Evolutionary conservation across 2,888 invertebrate species (phyloP).

Genomic region (Lycophotia porphyrea): DNA sequence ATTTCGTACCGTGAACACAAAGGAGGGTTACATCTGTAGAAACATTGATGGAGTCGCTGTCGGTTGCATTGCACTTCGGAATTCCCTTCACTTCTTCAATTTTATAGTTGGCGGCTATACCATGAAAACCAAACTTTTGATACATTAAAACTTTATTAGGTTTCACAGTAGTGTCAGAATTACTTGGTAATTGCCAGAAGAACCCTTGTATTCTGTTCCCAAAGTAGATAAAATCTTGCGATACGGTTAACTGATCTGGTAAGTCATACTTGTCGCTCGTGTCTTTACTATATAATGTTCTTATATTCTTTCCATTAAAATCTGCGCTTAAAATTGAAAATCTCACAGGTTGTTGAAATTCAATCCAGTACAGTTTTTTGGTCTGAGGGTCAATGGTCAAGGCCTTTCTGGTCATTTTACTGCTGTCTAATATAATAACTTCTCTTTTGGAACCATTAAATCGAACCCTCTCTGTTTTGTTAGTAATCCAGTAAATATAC

Average conservation of each 20-base stretch:
- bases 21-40: not conserved
- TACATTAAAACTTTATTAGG: not conserved
- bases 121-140: not conserved
- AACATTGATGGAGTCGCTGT: not conserved
- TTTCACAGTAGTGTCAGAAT: not conserved
- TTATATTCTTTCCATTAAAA: not conserved
- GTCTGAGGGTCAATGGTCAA: not conserved
- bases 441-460: not conserved
- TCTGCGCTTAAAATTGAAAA: not conserved
- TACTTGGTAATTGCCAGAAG: not conserved
- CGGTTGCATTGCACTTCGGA: not conserved
- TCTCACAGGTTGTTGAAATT: not conserved
- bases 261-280: accelerated
- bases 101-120: not conserved
- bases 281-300: not conserved
- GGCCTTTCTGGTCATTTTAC: not conserved
- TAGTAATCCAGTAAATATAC: not conserved
- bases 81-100: not conserved
- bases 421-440: not conserved
- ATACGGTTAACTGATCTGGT: not conserved
- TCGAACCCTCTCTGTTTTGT: not conserved
- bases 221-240: not conserved
- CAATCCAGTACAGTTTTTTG: not conserved
- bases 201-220: not conserved
- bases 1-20: conserved; percentile 58